Evolutionary conservation across 2,888 invertebrate genomes (phyloP).

Genomic region (Eilema caniola): DNA sequence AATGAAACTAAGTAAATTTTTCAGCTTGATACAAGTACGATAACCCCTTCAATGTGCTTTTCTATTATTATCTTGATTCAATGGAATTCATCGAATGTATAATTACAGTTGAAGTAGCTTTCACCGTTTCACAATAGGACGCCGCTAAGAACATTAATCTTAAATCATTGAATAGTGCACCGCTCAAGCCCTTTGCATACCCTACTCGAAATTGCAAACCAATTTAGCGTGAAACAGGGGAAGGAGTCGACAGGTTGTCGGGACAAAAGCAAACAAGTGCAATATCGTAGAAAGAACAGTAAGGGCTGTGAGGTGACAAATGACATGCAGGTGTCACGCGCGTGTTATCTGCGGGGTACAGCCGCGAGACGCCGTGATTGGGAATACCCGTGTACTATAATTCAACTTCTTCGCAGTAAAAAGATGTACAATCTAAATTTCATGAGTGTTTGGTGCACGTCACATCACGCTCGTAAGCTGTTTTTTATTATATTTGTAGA

Average conservation of each 20-base stretch:
- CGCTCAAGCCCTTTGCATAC: conserved; percentile 49
- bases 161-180: conserved; percentile 52
- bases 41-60: conserved; percentile 37
- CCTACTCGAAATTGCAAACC: conserved; percentile 63
- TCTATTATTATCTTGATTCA: conserved; percentile 38
- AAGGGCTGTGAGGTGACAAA: conserved; percentile 75
- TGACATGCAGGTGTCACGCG: conserved; percentile 80
- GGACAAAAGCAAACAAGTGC: conserved; percentile 70
- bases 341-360: conserved; percentile 64
- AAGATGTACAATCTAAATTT: conserved; percentile 1
- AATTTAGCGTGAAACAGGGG: conserved; percentile 70
- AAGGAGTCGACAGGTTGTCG: conserved; percentile 59
- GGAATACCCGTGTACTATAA: conserved; percentile 42
- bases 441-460: background rate
- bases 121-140: conserved; percentile 46
- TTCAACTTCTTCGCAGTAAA: conserved; percentile 29
- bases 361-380: conserved; percentile 52
- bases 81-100: conserved; percentile 39
- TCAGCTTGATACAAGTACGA: conserved; percentile 26
- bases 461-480: background rate
- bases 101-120: conserved; percentile 49
- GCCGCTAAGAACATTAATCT: conserved; percentile 55
- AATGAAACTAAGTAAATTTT: conserved; percentile 30
- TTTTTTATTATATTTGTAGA: background rate
- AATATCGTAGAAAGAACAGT: conserved; percentile 68